phyloP scores from a whole-genome alignment of 2,113 vertebrate species.

The Lichenostomus cassidix region DNA sequence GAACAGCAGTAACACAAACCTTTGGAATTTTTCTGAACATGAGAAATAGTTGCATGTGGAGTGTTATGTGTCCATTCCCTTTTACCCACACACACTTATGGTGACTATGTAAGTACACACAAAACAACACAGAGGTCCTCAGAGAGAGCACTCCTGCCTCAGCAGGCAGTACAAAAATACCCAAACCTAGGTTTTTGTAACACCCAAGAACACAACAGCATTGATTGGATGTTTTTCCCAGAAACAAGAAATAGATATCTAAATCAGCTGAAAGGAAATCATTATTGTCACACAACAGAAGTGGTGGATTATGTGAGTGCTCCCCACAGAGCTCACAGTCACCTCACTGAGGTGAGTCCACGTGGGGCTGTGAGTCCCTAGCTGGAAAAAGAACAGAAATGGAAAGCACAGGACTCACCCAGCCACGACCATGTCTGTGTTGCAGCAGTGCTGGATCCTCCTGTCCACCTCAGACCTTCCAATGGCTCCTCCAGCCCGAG shows the following conservation, averaged over 20 bases:
- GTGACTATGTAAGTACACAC: neutral
- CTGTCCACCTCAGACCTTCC: neutral
- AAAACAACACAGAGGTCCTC: neutral
- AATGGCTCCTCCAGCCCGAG: rapidly evolving
- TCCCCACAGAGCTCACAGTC: neutral
- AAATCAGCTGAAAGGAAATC: neutral
- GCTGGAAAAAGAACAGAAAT: neutral
- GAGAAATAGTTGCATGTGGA: neutral
- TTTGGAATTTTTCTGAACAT: neutral
- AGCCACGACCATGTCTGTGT: rapidly evolving
- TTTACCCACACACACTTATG: rapidly evolving
- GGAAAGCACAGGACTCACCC: neutral
- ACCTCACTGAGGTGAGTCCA: neutral
- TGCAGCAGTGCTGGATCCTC: neutral
- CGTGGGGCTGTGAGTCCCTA: rapidly evolving
- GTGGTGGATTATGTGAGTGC: rapidly evolving
- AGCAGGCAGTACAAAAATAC: neutral
- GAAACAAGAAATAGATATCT: neutral
- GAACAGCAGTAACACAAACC: neutral
- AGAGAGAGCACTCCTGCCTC: neutral
- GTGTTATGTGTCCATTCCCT: neutral
- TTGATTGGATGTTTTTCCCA: neutral
- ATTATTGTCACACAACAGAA: neutral
- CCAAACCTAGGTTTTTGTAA: neutral
- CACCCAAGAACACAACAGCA: neutral